These are phyloP conservation scores for Toxostoma redivivum DNA, from an alignment of 2,113 vertebrate species.

Conservation along the genomic window DNA sequence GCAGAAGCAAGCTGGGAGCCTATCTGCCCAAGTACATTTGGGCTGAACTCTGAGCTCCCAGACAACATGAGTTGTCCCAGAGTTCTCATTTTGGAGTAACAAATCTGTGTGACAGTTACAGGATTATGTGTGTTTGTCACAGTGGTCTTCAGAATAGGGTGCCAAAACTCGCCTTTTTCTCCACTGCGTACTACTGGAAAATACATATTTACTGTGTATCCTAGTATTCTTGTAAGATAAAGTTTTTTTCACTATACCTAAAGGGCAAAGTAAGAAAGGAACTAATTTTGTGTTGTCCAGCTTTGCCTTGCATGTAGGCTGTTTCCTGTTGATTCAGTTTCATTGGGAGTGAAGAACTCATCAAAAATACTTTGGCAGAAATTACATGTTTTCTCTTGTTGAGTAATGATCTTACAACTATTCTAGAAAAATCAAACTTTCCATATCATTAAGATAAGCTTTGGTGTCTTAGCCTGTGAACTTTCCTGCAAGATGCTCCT, in stretches of 20 bases:
- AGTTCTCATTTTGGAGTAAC: background rate
- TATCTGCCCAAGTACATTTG: background rate
- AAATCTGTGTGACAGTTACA: background rate
- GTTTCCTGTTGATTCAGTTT: background rate
- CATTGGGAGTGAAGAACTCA: background rate
- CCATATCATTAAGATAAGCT: background rate
- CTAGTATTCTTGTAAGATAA: background rate
- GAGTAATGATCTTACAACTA: background rate
- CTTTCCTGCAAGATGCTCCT: background rate
- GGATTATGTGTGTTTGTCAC: background rate
- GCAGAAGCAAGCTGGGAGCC: background rate
- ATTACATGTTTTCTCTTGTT: background rate
- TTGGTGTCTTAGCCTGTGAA: background rate
- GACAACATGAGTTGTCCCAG: fast-evolving
- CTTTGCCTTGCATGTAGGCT: background rate
- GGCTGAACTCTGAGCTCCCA: background rate
- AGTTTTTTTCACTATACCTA: background rate
- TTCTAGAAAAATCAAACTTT: background rate
- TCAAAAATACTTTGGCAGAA: background rate
- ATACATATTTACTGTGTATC: background rate
- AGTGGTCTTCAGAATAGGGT: background rate
- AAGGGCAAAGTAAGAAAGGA: background rate
- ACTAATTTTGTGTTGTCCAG: background rate
- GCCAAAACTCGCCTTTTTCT: background rate
- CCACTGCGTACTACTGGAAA: background rate